These are phyloP conservation scores for Pyxicephalus adspersus DNA, from an alignment of 2,113 vertebrate species.

Conservation along the genomic window DNA sequence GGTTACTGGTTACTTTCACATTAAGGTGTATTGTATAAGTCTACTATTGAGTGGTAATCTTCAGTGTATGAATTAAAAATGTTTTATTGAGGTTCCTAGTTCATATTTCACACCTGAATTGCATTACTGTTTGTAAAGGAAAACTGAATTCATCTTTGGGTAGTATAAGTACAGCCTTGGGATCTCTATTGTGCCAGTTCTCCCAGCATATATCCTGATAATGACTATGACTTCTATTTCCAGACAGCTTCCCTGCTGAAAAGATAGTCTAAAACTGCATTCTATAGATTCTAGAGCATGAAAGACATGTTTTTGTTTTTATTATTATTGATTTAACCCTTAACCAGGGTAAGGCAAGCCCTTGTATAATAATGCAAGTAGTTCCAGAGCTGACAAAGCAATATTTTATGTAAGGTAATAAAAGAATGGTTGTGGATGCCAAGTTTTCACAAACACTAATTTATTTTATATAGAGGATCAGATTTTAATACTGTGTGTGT, in stretches of 20 bases:
- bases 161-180: conserved; percentile 6
- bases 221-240: background rate
- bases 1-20: too few relatives aligned
- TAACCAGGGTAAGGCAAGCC: too few relatives aligned
- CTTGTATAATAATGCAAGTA: too few relatives aligned
- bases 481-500: too few relatives aligned
- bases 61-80: background rate
- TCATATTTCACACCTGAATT: background rate
- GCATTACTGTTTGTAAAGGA: conserved; percentile 1
- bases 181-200: background rate
- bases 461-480: too few relatives aligned
- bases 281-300: background rate
- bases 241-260: background rate
- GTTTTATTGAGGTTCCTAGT: background rate
- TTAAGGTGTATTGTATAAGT: too few relatives aligned
- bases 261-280: background rate
- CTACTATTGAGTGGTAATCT: background rate
- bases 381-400: too few relatives aligned
- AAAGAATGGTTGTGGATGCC: too few relatives aligned
- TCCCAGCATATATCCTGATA: conserved; percentile 8
- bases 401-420: too few relatives aligned
- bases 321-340: background rate
- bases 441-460: too few relatives aligned
- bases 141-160: background rate
- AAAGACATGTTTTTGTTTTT: background rate